phyloP scores from a whole-genome alignment of 2,888 invertebrate species.

The Aricia artaxerxes region DNA sequence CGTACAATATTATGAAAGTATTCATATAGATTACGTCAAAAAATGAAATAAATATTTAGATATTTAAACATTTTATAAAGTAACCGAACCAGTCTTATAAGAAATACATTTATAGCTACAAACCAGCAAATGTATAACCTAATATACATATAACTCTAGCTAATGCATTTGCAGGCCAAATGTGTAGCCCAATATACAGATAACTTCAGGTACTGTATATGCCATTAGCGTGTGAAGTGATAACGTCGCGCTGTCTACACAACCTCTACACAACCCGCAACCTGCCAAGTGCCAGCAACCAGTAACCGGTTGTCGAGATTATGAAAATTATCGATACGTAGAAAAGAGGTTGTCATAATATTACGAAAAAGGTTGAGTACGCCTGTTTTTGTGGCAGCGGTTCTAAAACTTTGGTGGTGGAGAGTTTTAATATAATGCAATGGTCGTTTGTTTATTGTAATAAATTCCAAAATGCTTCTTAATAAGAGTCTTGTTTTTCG shows the following conservation, averaged over 20 bases:
- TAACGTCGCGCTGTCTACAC: not conserved
- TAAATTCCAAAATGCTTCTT: not conserved
- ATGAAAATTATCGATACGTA: conserved; percentile 13
- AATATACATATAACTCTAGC: not conserved
- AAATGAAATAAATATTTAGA: not conserved
- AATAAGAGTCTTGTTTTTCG: too few species aligned
- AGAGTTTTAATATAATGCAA: too few species aligned
- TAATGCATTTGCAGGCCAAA: not conserved
- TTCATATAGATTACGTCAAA: not conserved
- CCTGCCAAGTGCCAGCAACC: not conserved
- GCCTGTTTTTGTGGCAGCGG: not conserved
- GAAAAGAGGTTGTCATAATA: conserved; percentile 1
- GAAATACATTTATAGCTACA: too few species aligned
- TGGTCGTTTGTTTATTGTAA: not conserved
- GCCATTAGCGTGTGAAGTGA: conserved; percentile 2
- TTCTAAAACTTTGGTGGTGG: not conserved
- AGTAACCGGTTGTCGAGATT: conserved; percentile 19
- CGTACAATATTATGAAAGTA: not conserved
- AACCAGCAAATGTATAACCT: not conserved
- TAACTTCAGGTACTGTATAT: not conserved
- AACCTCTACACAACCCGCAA: not conserved
- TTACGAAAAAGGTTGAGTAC: conserved; percentile 4
- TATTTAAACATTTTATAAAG: not conserved
- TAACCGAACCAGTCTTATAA: not conserved
- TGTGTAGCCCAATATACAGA: not conserved